A percentile compares a stretch with the other conserved stretches of the same genome.
These are phyloP conservation scores for Aldrovandia affinis DNA, from an alignment of 2,797 vertebrate genomes.

Conservation along the genomic window DNA sequence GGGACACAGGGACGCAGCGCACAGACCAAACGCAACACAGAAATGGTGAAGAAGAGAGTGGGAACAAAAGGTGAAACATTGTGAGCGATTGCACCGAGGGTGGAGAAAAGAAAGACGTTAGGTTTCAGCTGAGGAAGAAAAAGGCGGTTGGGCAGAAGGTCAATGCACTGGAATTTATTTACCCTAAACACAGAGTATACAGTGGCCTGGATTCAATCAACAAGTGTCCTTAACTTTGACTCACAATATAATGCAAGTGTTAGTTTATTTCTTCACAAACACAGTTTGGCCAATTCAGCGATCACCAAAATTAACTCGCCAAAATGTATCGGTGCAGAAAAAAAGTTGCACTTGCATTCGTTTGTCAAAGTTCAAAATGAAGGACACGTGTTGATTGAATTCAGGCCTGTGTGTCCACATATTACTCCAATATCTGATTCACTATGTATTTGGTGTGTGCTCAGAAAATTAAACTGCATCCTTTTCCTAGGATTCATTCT, in stretches of 20 bases:
- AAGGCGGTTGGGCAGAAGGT: constrained; percentile 39
- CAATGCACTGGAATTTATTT: constrained; percentile 1
- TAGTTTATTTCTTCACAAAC: not conserved
- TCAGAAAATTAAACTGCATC: not conserved
- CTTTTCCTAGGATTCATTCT: not conserved
- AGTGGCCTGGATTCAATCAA: not conserved
- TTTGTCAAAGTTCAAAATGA: not conserved
- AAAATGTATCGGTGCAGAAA: not conserved
- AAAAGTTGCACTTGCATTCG: not conserved
- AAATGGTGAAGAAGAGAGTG: constrained; percentile 70
- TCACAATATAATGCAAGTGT: not conserved
- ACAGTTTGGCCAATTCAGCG: not conserved
- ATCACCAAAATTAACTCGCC: not conserved
- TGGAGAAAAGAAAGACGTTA: constrained; percentile 49
- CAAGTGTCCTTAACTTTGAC: not conserved
- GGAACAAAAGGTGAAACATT: constrained; percentile 68
- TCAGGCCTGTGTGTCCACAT: not conserved
- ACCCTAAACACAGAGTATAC: not conserved
- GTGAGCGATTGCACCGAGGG: constrained; percentile 65
- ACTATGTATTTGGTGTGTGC: not conserved
- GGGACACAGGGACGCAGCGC: constrained; percentile 44
- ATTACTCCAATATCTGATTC: not conserved
- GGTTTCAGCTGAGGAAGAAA: constrained; percentile 39
- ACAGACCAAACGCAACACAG: constrained; percentile 42
- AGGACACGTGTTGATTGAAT: not conserved